Evolutionary conservation across 2,113 vertebrate species (phyloP).

Genomic region (Cephalopholis sonnerati): DNA sequence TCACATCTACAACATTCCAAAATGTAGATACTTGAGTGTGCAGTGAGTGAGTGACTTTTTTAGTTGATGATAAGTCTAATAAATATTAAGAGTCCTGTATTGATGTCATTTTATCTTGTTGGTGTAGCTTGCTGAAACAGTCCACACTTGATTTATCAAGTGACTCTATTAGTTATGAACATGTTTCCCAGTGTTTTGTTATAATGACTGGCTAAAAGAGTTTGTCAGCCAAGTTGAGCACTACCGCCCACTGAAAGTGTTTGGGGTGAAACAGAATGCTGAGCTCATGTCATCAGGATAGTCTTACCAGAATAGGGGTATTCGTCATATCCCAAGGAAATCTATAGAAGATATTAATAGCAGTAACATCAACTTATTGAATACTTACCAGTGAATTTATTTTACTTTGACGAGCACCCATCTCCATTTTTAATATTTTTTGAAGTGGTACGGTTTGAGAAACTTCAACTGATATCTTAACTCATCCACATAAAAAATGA

Average conservation of each 20-base stretch:
- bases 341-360: neutral
- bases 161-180: too few relatives aligned
- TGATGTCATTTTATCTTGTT: slow-evolving; percentile 45
- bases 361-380: neutral
- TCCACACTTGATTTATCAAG: neutral
- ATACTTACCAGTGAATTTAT: neutral
- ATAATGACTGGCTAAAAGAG: too few relatives aligned
- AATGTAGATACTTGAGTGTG: slow-evolving; percentile 7
- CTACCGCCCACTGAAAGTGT: too few relatives aligned
- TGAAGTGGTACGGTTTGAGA: neutral
- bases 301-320: too few relatives aligned
- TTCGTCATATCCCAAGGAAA: neutral
- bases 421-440: neutral
- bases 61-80: slow-evolving; percentile 40
- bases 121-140: slow-evolving; percentile 31
- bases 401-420: neutral
- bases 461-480: neutral
- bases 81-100: slow-evolving; percentile 49
- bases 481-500: neutral
- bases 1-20: slow-evolving; percentile 69
- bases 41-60: slow-evolving; percentile 26
- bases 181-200: too few relatives aligned
- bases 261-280: too few relatives aligned
- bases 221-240: too few relatives aligned
- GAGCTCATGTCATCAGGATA: too few relatives aligned